Base-by-base conservation (phyloP, 2,888 invertebrate species). In the Phengaris alcon region DNA sequence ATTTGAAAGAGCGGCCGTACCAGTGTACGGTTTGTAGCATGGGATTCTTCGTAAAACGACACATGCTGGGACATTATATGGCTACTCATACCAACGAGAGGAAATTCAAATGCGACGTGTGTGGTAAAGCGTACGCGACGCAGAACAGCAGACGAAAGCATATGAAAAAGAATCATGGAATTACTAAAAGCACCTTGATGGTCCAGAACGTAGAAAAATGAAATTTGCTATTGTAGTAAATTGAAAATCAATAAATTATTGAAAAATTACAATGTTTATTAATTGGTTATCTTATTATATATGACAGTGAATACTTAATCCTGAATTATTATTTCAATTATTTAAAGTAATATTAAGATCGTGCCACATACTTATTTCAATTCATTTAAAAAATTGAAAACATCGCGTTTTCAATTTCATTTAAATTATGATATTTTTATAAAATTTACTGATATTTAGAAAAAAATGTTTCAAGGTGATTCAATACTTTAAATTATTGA, bases 101-200 rank as follows among this genome's bases (percentile, higher is more conserved):
- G 54, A 92, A 90, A 44, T 94, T 94, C 76, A 93, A 95, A 75
- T 95, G 95, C 79, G 94, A 95, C 13, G 88, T 94, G 0, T 95
- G 95, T 79, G 94, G 94, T 0, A 94, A 94, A 75, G 94, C 94
- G 79, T 94, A 91, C 75, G 91, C 91, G 0, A 93, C 91, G 4
- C 90, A 91, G 80, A 91, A 88, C 73, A 90, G 91, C 76, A 88
- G 86, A 73, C 81, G 90, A 46, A 91, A 90, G 77, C 93, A 93
- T 77, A 88, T 93, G 90, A 93, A 90, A 82, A 93, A 91, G 76
- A 91, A 88, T 77, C 92, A 92, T 74, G 91, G 88, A 3, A 85
- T 88, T 7, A 79, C 84, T 0, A 87, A 86, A 76, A 82, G 77
- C 54, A 76, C 79, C 12, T 72, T 81, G 72, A 76, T 80, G 57